Conservation (phyloP, 2,113 vertebrate species). For the Artemisiospiza belli region DNA sequence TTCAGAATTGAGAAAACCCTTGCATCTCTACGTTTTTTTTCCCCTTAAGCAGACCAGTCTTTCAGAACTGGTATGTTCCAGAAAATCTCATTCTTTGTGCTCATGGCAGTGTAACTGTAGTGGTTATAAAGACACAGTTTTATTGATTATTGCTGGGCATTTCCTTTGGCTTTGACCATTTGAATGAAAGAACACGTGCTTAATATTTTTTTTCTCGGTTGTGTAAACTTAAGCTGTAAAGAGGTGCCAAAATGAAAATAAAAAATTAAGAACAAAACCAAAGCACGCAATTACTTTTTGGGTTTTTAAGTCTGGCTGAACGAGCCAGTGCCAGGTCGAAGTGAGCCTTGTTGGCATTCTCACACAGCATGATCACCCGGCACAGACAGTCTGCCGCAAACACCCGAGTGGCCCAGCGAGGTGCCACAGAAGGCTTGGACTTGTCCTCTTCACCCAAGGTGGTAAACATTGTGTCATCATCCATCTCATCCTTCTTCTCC, state of each 20-base stretch:
- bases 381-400: constrained; percentile 97
- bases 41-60: background rate
- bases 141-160: background rate
- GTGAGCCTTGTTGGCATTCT: constrained; percentile 89
- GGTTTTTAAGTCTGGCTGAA: constrained; percentile 84
- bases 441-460: constrained; percentile 93
- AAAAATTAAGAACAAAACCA: background rate
- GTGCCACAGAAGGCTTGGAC: constrained; percentile 92
- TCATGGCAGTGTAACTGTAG: background rate
- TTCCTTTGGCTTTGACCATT: background rate
- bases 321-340: constrained; percentile 93
- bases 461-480: constrained; percentile 97
- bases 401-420: constrained; percentile 96
- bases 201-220: background rate
- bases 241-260: background rate
- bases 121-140: background rate
- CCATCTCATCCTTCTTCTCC: constrained; percentile 98
- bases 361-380: constrained; percentile 92
- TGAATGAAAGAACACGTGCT: background rate
- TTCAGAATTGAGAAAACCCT: background rate
- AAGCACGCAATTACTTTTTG: constrained; percentile 82
- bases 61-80: background rate
- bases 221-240: background rate
- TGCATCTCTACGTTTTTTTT: background rate
- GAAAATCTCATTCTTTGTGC: background rate